Base-by-base conservation (phyloP, 2,797 vertebrate genomes). In the Neosalanx taihuensis region DNA sequence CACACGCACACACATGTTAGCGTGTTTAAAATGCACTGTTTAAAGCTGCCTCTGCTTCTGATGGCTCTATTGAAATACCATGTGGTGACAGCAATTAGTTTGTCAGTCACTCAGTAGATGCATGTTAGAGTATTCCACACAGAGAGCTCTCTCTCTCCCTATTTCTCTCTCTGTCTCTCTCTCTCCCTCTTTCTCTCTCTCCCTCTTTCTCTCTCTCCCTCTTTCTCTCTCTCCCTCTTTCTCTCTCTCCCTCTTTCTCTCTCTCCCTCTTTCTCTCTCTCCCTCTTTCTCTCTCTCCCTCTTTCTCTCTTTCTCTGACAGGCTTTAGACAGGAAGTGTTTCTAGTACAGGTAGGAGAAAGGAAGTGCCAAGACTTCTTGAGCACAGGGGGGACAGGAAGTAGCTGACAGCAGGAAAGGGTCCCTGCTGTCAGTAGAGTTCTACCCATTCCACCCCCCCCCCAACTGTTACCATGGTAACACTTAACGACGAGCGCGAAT, bases 1-100 rank as follows among this genome's bases (percentile, higher is more conserved):
- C 56, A 58, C 18, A 58, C 56, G 20, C 18, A 58, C 56, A 49
- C 46, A 49, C 9, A 4, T 15, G 9, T 49, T 46, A 46, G 15
- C 9, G 9, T 49, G 15, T 2, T 49, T 41, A 10, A 41, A 41
- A 41, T 41, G 33, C 33, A 35, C 37, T 41, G 37, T 41, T 78
- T 76, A 76, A 6, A 72, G 74, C 76, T 78, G 59, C 37, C 67
- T 58, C 62, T 71, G 62, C 31, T 1, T 76, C 66, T 70, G 64
- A 77, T 73, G 72, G 72, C 69, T 75, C 67, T 53, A 75, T 74
- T 77, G 70, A 74, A 76, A 65, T 67, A 35, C 58, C 66, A 37
- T 18, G 20, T 69, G 64, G 62, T 64, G 46, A 53, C 68, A 23
- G 17, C 66, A 66, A 15, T 72, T 18, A 68, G 64, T 75, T 71